Conservation (phyloP, 2,888 invertebrate species). For the Caenorhabditis angaria region DNA sequence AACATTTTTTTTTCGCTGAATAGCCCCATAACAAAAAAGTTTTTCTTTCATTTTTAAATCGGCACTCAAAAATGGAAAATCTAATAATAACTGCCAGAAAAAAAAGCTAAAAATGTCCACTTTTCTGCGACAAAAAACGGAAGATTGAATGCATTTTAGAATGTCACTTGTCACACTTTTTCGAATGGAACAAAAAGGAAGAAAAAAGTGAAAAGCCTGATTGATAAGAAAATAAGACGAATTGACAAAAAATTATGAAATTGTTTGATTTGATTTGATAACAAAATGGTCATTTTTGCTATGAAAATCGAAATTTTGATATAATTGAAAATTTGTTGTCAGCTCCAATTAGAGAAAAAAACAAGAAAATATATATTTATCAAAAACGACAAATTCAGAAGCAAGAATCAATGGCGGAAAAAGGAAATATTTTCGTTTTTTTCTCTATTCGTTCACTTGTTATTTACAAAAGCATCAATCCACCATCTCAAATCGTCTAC, state of each 20-base stretch:
- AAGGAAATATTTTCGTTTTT: background rate
- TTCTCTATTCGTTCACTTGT: background rate
- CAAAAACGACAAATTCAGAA: too few species aligned
- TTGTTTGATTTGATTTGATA: slow-evolving; percentile 1
- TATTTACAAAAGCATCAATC: slow-evolving; percentile 4
- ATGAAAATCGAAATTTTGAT: background rate
- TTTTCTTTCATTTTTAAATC: too few species aligned
- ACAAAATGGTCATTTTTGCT: background rate
- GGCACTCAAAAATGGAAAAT: background rate
- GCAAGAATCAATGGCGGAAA: too few species aligned
- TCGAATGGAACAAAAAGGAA: slow-evolving; percentile 6
- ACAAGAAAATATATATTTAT: too few species aligned
- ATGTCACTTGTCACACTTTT: slow-evolving; percentile 5
- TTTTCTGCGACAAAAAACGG: background rate
- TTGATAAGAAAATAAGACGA: background rate
- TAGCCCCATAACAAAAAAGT: too few species aligned
- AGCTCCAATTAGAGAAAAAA: background rate
- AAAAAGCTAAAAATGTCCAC: background rate
- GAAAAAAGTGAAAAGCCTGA: slow-evolving; percentile 1
- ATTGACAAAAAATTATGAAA: background rate
- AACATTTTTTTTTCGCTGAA: too few species aligned
- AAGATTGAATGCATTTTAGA: slow-evolving; percentile 2
- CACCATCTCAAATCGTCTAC: slow-evolving; percentile 1
- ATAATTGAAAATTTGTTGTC: too few species aligned
- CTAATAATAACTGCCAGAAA: background rate